Base-by-base conservation (phyloP, 2,113 vertebrate species). In the Amia ocellicauda region DNA sequence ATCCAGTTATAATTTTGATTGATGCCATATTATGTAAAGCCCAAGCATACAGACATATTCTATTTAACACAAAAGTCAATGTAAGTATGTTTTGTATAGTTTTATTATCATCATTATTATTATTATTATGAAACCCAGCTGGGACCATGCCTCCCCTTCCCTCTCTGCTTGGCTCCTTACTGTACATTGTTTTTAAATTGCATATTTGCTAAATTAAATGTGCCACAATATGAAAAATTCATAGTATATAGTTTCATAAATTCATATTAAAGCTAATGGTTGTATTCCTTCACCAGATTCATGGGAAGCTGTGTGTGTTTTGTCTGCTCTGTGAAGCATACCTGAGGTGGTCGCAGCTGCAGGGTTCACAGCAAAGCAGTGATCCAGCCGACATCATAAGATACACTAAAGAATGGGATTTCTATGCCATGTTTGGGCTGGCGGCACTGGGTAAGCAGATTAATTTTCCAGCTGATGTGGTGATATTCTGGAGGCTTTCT, bases 391-490 rank as follows among this genome's bases (percentile, higher is more conserved):
- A 98, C 82, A 88, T 99, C 69, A 98, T 99, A 81, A 81, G 96
- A 80, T 99, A 98, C 65, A 92, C 97, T 52, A 98, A 91, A 69
- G 95, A 99, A 63, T 99, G 96, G 97, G 94, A 99, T 70, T 99
- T 99, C 82, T 99, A 99, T 28, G 69, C 83, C 79, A 91, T 95
- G 93, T 98, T 98, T 75, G 89, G 88, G 36, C 66, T 95, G 71
- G 94, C 94, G 50, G 85, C 91, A 64, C 86, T 99, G 8, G 96
- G 96, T 99, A 84, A 82, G 74, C 59, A 13, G 20, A 62, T 14
- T n/a, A n/a, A n/a, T n/a, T n/a, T n/a, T n/a, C n/a, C n/a, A n/a
- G n/a, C n/a, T n/a, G n/a, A n/a, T n/a, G n/a, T n/a, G n/a, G n/a
- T n/a, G n/a, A n/a, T n/a, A n/a, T n/a, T n/a, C n/a, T n/a, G n/a